Evolutionary conservation across 2,888 invertebrate genomes (phyloP), one percentile per base, ranked within the genome.

Genomic region (Agrotis clavis): DNA sequence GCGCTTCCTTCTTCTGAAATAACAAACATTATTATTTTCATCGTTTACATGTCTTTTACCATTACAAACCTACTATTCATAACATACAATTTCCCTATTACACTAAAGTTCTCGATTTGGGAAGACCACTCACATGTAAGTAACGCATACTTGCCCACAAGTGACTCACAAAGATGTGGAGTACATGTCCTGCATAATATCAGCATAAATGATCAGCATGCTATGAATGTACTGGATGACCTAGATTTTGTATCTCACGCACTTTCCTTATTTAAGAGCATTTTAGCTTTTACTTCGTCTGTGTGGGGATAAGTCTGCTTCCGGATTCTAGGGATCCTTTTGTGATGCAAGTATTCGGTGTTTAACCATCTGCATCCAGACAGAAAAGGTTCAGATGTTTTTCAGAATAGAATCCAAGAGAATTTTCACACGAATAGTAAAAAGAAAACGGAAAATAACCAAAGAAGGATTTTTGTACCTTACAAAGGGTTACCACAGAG

Each of bases 161-260:
- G 67, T 80, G 83, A 80, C 54, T 80, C 74, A 79, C 45, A 67
- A 60, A 54, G 30, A 41, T 47, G 48, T 63, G 21, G n/a, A 48
- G 53, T n/a, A 18, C 83, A 56, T 74, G 80, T n/a, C 64, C 66
- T 41, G 80, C 56, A 80, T 80, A 79, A 67, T 67, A 64, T 60
- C 63, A 60, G 63, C 41, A 35, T 18, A 57, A n/a, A n/a, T n/a
- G n/a, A n/a, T 79, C 74, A 60, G 54, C 65, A 72, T 83, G 19
- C 62, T 51, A 9, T 19, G n/a, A 67, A 19, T 21, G 47, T 51
- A 21, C 11, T 50, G 0, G 16, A 18, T 82, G 79, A 51, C 83
- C 83, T 72, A 65, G 56, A 79, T 79, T 25, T 35, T 30, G 25
- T 11, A 18, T 82, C 66, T 71, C 51, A 79, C 53, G 64, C 64